These are phyloP conservation scores for Chironomus riparius DNA, from an alignment of 2,888 invertebrate genomes.

Conservation along the genomic window DNA sequence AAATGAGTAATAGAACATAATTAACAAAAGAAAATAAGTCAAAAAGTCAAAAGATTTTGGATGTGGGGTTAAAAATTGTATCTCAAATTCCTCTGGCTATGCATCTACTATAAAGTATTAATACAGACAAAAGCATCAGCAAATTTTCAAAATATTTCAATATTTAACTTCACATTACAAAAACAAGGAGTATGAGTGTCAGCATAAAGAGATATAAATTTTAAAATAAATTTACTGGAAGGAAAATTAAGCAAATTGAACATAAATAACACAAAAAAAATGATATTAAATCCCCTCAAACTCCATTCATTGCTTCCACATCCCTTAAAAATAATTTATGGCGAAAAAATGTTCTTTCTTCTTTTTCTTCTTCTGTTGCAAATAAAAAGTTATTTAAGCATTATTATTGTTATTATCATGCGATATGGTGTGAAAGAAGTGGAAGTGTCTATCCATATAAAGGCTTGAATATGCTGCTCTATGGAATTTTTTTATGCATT, in stretches of 20 bases:
- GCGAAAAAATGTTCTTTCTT: background rate
- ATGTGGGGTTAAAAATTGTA: background rate
- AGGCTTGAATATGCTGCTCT: slow-evolving; percentile 1
- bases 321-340: background rate
- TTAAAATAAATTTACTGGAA: slow-evolving; percentile 10
- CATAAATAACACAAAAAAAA: slow-evolving; percentile 7
- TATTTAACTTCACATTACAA: background rate
- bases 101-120: too few relatives aligned
- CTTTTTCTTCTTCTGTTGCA: background rate
- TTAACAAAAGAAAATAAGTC: too few relatives aligned
- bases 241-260: slow-evolving; percentile 12
- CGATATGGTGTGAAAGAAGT: background rate
- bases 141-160: background rate
- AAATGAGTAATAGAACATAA: too few relatives aligned
- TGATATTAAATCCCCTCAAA: background rate
- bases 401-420: background rate
- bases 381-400: slow-evolving; percentile 6
- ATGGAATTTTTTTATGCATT: background rate
- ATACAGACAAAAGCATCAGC: background rate
- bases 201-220: background rate
- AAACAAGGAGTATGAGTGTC: background rate
- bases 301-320: background rate
- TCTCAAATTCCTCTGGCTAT: background rate
- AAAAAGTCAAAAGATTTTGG: background rate
- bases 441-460: background rate